Conservation (phyloP, 1,140 invertebrate genomes). For the Pygmarrhopalites habei region DNA sequence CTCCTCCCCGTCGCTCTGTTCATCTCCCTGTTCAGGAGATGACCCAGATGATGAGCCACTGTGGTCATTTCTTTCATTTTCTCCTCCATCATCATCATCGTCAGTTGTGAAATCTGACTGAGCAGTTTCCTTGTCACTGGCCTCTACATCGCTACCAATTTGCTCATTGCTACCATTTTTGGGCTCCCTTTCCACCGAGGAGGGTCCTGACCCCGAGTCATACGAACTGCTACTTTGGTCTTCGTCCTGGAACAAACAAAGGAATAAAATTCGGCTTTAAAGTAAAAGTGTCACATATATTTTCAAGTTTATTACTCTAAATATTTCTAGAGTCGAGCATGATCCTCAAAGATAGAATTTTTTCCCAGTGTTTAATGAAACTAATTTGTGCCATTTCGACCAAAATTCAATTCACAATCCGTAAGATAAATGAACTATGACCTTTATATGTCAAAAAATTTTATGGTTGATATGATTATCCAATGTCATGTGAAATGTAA, state of each 20-base stretch:
- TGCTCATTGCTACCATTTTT: neutral
- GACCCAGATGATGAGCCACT: neutral
- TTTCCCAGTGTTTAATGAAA: no score
- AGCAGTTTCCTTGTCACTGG: neutral
- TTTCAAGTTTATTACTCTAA: no score
- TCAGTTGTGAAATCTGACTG: constrained; percentile 43
- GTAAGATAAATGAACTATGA: no score
- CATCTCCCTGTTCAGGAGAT: neutral
- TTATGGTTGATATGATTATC: no score
- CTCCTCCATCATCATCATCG: constrained; percentile 12
- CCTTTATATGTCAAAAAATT: no score
- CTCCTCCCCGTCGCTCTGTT: neutral
- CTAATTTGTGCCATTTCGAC: no score
- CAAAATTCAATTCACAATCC: no score
- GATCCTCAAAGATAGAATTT: no score
- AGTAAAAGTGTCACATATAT: no score
- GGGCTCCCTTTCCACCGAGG: neutral
- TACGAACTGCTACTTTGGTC: constrained; percentile 18
- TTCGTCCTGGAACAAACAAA: constrained; percentile 15
- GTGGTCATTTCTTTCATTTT: neutral
- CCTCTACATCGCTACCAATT: neutral
- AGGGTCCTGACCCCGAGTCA: constrained; percentile 15
- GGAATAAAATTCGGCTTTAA: neutral
- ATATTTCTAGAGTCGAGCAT: no score
- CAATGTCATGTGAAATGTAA: no score